Percentiles rank a stretch among this genome's conserved stretches.
Evolutionary conservation across 2,888 invertebrate species (phyloP).

Genomic region (Drosophila acutilabella): DNA sequence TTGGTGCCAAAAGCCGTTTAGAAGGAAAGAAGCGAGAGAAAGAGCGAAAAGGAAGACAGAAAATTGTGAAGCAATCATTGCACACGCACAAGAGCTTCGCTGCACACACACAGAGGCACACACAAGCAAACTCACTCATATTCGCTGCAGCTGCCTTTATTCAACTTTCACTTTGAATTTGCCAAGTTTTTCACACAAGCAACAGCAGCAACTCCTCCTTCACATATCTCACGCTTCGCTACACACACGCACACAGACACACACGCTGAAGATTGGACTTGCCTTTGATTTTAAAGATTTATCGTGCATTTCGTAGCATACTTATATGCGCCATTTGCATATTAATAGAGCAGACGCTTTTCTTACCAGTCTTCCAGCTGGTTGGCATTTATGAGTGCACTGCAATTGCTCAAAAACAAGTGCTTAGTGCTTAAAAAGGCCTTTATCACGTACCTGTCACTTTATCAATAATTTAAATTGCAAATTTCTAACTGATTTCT

Average conservation of each 20-base stretch:
- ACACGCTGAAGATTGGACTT: conserved; percentile 24
- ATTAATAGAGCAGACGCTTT: conserved; percentile 63
- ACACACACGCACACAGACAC: conserved; percentile 8
- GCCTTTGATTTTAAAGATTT: conserved; percentile 79
- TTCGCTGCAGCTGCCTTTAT: conserved; percentile 42
- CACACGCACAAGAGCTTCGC: conserved; percentile 56
- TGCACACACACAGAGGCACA: conserved; percentile 45
- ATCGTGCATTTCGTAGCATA: conserved; percentile 72
- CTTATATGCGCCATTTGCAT: conserved; percentile 76
- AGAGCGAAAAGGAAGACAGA: conserved; percentile 22
- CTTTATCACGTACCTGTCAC: conserved; percentile 25
- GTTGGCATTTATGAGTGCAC: conserved; percentile 50
- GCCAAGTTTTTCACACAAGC: conserved; percentile 64
- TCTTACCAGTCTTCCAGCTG: conserved; percentile 32
- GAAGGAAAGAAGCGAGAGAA: conserved; percentile 18
- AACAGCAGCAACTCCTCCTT: not conserved
- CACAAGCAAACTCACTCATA: not conserved
- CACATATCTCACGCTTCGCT: conserved; percentile 28
- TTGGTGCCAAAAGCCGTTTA: conserved; percentile 69
- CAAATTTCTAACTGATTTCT: conserved; percentile 52
- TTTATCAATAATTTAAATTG: conserved; percentile 74
- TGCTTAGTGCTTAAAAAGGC: conserved; percentile 6
- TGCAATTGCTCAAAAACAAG: conserved; percentile 19
- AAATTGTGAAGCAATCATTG: conserved; percentile 62
- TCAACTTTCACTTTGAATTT: conserved; percentile 78